Evolutionary conservation across 1,140 invertebrate species (phyloP).

Genomic region (Papilio machaon): DNA sequence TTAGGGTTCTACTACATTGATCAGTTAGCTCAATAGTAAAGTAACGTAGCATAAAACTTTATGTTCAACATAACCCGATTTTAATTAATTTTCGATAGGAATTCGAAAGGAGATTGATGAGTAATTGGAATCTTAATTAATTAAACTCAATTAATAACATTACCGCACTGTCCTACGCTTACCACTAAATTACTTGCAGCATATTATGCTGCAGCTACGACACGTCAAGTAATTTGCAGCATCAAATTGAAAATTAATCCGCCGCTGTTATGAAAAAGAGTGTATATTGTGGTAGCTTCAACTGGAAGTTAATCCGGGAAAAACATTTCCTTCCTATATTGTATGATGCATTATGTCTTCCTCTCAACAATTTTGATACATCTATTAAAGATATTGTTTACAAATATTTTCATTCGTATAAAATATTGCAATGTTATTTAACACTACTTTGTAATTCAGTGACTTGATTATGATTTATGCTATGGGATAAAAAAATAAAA

Average conservation of each 20-base stretch:
- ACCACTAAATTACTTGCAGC: constrained; percentile 20
- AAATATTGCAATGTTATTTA: too few relatives aligned
- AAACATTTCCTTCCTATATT: background rate
- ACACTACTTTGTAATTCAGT: too few relatives aligned
- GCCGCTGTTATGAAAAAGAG: background rate
- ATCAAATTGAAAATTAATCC: constrained; percentile 22
- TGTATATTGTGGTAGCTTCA: background rate
- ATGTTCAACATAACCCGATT: background rate
- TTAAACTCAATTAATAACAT: constrained; percentile 18
- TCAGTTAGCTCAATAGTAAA: too few relatives aligned
- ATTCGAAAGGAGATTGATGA: constrained; percentile 20
- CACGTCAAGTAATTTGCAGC: constrained; percentile 14
- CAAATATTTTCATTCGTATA: background rate
- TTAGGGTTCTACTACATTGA: too few relatives aligned
- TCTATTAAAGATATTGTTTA: background rate
- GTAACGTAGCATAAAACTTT: background rate
- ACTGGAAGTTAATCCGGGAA: constrained; percentile 2
- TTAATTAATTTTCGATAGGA: constrained; percentile 11
- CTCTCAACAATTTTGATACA: background rate
- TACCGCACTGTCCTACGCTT: constrained; percentile 20
- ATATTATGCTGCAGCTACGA: background rate
- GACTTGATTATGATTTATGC: too few relatives aligned
- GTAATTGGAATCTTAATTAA: constrained; percentile 14
- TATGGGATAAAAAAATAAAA: too few relatives aligned
- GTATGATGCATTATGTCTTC: background rate